Evolutionary conservation across 1,140 invertebrate genomes (phyloP).

Genomic region (Rhizoglyphus robini): DNA sequence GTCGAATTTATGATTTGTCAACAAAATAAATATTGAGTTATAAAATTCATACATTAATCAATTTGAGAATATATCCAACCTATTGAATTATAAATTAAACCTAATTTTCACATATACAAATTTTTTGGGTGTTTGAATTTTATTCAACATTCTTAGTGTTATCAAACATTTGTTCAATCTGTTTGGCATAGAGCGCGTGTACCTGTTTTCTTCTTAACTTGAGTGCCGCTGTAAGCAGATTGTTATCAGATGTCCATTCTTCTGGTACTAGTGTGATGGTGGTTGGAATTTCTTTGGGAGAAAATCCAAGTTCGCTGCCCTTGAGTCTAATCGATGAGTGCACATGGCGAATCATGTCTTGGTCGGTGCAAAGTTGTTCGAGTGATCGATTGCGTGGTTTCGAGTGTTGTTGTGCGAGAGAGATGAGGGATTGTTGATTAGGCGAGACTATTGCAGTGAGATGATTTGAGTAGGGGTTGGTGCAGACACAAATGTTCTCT

Average conservation of each 20-base stretch:
- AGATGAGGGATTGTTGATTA: conserved; percentile 43
- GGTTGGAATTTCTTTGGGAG: conserved; percentile 35
- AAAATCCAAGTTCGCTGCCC: background rate
- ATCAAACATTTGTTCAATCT: conserved; percentile 76
- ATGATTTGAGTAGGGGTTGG: conserved; percentile 64
- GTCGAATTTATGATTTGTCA: no score
- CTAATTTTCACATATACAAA: no score
- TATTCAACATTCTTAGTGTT: no score
- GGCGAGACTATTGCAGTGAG: conserved; percentile 83
- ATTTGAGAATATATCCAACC: no score
- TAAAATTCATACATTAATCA: no score
- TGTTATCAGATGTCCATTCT: conserved; percentile 46
- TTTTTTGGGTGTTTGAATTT: no score
- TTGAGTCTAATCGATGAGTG: conserved; percentile 30
- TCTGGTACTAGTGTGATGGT: conserved; percentile 34
- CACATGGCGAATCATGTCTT: conserved; percentile 56
- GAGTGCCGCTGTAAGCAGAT: conserved; percentile 54
- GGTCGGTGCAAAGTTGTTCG: conserved; percentile 56
- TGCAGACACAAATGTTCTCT: conserved; percentile 90
- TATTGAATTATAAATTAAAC: no score
- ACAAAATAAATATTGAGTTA: no score
- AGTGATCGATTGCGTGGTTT: conserved; percentile 43
- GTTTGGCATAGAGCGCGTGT: conserved; percentile 71
- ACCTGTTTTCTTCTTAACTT: conserved; percentile 92
- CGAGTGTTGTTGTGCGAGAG: conserved; percentile 39